These are phyloP conservation scores for Drosophila novamexicana DNA, from an alignment of 1,140 invertebrate species.

Conservation along the genomic window DNA sequence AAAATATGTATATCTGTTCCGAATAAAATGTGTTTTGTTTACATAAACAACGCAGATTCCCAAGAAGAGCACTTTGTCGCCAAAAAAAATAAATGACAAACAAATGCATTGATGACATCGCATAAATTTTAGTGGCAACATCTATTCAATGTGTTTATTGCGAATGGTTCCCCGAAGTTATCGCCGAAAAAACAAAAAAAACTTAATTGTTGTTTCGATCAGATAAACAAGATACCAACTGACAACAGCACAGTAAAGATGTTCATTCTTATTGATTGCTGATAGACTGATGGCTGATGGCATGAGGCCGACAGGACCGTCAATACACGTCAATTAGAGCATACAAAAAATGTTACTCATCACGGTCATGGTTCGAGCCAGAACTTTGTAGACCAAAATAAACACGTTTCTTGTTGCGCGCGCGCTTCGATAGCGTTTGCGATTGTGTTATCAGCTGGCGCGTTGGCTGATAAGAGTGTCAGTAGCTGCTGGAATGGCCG, in stretches of 20 bases:
- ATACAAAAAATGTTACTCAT: constrained; percentile 45
- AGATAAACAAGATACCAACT: constrained; percentile 61
- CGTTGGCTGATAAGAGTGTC: constrained; percentile 46
- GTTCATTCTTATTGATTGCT: constrained; percentile 37
- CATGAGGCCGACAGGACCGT: constrained; percentile 12
- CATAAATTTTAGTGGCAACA: constrained; percentile 17
- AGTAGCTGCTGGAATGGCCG: constrained; percentile 26
- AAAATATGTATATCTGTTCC: constrained; percentile 34
- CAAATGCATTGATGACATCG: constrained; percentile 31
- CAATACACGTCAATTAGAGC: constrained; percentile 44
- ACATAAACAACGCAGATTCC: constrained; percentile 17
- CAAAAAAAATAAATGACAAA: constrained; percentile 13
- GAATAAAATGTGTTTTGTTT: constrained; percentile 35
- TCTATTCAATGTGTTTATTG: constrained; percentile 27
- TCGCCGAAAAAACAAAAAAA: constrained; percentile 27
- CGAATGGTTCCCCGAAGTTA: constrained; percentile 55
- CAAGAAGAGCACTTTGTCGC: background rate
- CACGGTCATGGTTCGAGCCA: constrained; percentile 22
- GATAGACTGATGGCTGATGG: constrained; percentile 27
- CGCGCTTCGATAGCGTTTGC: constrained; percentile 25
- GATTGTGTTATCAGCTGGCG: constrained; percentile 37
- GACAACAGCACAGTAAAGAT: constrained; percentile 38
- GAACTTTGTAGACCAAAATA: constrained; percentile 55
- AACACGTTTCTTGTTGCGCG: constrained; percentile 44
- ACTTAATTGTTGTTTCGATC: constrained; percentile 21